A percentile compares a stretch with the other conserved stretches of the same genome.
These are phyloP conservation scores for Pseudococcus jackbeardsleyi DNA, from an alignment of 2,888 invertebrate genomes.

Conservation along the genomic window DNA sequence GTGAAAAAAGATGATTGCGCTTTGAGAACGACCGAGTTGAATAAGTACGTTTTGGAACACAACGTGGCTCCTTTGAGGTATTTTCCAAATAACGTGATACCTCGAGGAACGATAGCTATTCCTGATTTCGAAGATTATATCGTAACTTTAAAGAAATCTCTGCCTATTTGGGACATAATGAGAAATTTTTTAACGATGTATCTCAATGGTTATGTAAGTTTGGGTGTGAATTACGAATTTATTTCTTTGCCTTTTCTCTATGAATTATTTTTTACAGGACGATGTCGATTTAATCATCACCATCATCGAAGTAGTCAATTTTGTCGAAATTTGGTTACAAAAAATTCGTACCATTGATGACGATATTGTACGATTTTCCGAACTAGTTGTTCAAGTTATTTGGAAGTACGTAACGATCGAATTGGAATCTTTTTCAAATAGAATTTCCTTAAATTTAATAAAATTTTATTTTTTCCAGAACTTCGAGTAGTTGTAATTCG, in stretches of 20 bases:
- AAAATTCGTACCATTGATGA: conserved; percentile 54
- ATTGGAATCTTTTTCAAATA: background rate
- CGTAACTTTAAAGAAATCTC: conserved; percentile 50
- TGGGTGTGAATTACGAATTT: background rate
- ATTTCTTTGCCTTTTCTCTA: background rate
- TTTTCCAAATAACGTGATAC: conserved; percentile 38
- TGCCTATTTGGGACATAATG: conserved; percentile 62
- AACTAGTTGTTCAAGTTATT: conserved; percentile 60
- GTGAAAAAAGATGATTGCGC: conserved; percentile 47
- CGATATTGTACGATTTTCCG: conserved; percentile 59
- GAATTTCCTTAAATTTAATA: background rate
- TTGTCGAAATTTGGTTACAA: conserved; percentile 59
- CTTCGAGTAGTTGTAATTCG: conserved; percentile 57
- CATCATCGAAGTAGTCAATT: conserved; percentile 56
- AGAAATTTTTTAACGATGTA: conserved; percentile 60
- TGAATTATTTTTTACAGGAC: background rate
- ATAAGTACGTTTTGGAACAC: conserved; percentile 59
- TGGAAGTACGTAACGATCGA: conserved; percentile 50
- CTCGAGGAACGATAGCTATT: conserved; percentile 41
- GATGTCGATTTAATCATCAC: conserved; percentile 36
- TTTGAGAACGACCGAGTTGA: conserved; percentile 48
- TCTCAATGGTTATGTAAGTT: conserved; percentile 59
- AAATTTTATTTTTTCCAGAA: background rate
- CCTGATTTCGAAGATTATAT: conserved; percentile 60
- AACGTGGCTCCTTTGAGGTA: conserved; percentile 48